Evolutionary conservation across 2,113 vertebrate species (phyloP), one percentile per base, ranked within the genome.

Genomic region (Poeciliopsis turrubarensis): DNA sequence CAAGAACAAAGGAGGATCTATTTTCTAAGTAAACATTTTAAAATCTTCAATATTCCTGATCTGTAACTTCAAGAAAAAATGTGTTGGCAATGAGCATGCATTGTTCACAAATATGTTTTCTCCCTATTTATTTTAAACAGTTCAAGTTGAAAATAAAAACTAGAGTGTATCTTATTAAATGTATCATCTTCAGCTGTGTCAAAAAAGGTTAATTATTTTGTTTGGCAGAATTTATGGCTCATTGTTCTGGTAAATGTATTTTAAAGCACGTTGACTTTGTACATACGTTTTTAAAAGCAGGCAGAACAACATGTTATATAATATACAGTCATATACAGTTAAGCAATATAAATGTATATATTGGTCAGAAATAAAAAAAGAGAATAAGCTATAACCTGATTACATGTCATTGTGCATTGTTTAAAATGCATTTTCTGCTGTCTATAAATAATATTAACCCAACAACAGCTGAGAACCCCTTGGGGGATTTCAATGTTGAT

Each of bases 321-420:
- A 57, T 1, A 10, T 41, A 8, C 65, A 3, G 12, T 13, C 12
- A 22, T 41, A 29, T 22, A 19, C 26, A 27, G 8, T 13, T 19
- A 0, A 12, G n/a, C 8, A 12, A 19, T 60, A 71, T 41, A 13
- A 61, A 39, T 37, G 9, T 29, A 30, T 51, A 31, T 34, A 12
- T 51, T 17, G 22, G 29, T n/a, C 8, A 14, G 3, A 5, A 60
- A 60, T 12, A 39, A 61, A 17, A 22, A 39, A 61, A 15, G 11
- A 37, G 25, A 60, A 27, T 8, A 71, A 41, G 10, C 22, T 61
- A 5, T 14, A 30, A 30, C 19, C 39, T 41, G 63, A 51, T 68
- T 75, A 39, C 39, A 41, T 66, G 32, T 60, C 34, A 60, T 32
- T 54, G 27, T 77, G 19, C 12, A 30, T 79, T 71, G 69, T 61